Percentiles rank a stretch among this genome's conserved stretches.
Evolutionary conservation across 2,113 vertebrate species (phyloP).

Genomic region (Perognathus longimembris): DNA sequence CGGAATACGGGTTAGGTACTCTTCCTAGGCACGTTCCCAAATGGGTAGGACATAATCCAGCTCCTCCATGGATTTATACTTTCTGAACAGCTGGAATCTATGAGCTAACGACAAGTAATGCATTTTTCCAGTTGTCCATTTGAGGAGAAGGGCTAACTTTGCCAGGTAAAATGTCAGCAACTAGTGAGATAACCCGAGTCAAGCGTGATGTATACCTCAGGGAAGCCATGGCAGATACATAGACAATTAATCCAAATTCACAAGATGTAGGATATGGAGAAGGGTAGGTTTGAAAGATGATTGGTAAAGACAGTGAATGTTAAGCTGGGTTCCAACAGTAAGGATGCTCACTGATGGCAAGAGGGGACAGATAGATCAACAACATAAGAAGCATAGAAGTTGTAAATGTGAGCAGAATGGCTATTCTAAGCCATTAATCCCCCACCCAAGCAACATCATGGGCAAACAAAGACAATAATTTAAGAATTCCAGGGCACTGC

Average conservation of each 20-base stretch:
- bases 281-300: background rate
- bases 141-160: background rate
- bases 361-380: background rate
- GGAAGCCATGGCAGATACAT: background rate
- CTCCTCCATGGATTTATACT: background rate
- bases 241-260: background rate
- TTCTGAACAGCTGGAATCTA: background rate
- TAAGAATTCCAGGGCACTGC: background rate
- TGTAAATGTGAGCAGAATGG: background rate
- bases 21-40: slow-evolving; percentile 5
- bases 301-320: background rate
- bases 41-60: background rate
- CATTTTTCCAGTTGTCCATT: background rate
- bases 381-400: background rate
- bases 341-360: background rate
- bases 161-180: background rate
- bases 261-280: background rate
- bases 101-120: background rate
- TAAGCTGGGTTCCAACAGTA: background rate
- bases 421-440: background rate
- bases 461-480: background rate
- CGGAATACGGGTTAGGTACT: background rate
- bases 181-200: background rate
- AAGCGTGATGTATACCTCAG: background rate
- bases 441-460: background rate